Evolutionary conservation across 2,888 invertebrate genomes (phyloP), one percentile per base, ranked within the genome.

Genomic region (Tipula lateralis): DNA sequence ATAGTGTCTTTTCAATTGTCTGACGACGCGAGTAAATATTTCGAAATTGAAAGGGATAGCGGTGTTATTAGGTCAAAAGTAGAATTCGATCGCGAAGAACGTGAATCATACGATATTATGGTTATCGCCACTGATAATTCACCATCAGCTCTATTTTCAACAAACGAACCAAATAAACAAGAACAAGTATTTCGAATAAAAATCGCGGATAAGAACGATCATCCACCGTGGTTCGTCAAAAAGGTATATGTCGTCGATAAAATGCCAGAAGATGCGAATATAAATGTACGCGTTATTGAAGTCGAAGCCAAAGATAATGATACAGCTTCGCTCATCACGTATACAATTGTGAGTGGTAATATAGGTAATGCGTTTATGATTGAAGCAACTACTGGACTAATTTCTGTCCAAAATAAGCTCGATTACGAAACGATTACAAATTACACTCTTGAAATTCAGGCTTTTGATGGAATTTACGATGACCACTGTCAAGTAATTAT

Each of bases 171-270:
- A 84, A 97, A 97, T 89, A 92, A 91, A 83, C 93, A 93, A 1
- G 93, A 94, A 87, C 96, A 96, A 90, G 95, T 95, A 84, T 96
- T 98, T 88, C 93, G 95, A 87, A 97, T 99, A 87, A 95, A 95
- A 88, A 97, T 99, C 81, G 97, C 96, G 29, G 99, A 99, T 90
- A 96, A 96, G 88, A 99, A 99, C 89, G 99, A 99, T 90, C 99
- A 99, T 89, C 93, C 94, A 24, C 99, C 99, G 0, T 93, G 93
- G 87, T 99, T 99, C 89, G 94, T 94, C n/a, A 92, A 95, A 88
- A 90, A 92, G 0, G 91, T 93, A 5, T 96, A 96, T 88, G 91
- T 94, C 19, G 95, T 95, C 0, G 94, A 94, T 87, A 93, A 94
- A 84, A 93, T 96, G 86, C 93, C 93, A 34, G 98, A 98, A 91